Evolutionary conservation across 2,888 invertebrate species (phyloP).

Genomic region (Melanophora roralis): DNA sequence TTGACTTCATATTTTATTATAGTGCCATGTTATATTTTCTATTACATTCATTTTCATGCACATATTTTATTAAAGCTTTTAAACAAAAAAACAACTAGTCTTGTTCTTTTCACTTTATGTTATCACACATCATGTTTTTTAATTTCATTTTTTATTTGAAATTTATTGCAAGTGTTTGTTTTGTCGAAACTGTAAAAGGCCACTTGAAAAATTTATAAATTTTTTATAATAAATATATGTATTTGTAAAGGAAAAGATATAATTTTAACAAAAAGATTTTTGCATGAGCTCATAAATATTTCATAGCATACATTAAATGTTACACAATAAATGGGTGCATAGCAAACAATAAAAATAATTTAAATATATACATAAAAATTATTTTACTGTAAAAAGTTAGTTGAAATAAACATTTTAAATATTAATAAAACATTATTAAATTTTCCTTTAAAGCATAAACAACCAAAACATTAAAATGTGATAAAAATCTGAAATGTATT

Average conservation of each 20-base stretch:
- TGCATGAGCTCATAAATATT: conserved; percentile 41
- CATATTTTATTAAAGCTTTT: not conserved
- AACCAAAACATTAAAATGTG: too few relatives aligned
- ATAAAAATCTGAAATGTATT: too few relatives aligned
- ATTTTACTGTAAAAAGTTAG: not conserved
- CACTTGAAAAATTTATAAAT: conserved; percentile 30
- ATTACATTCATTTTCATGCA: not conserved
- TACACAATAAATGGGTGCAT: not conserved
- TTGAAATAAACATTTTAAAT: conserved; percentile 25
- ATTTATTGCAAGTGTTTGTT: conserved; percentile 13
- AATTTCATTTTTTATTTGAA: not conserved
- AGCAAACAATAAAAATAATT: not conserved
- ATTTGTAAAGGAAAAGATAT: not conserved
- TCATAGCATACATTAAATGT: conserved; percentile 32
- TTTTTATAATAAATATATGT: not conserved
- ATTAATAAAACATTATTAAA: conserved; percentile 36
- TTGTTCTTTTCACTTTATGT: not conserved
- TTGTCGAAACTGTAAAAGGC: not conserved
- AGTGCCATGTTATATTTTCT: not conserved
- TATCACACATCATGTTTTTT: conserved; percentile 1
- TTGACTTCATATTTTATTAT: not conserved
- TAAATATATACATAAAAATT: not conserved
- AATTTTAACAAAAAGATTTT: not conserved
- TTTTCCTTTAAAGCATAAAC: not conserved
- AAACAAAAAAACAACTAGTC: conserved; percentile 2